Percentiles rank a stretch among this genome's conserved stretches.
These are phyloP conservation scores for Polypedilum vanderplanki DNA, from an alignment of 1,140 invertebrate species.

Conservation along the genomic window DNA sequence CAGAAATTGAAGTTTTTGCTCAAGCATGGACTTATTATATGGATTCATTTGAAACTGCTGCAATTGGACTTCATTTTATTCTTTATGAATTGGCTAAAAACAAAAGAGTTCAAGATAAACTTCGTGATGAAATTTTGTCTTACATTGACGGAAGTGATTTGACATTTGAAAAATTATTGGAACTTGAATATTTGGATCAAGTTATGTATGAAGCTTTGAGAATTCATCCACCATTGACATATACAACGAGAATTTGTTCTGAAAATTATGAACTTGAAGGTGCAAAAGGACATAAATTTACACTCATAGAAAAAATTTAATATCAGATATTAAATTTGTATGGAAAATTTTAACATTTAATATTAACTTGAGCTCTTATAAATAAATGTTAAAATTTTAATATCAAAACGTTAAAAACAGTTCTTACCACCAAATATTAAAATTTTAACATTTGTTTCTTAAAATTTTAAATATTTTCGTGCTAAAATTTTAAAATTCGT, in stretches of 20 bases:
- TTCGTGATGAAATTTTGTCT: constrained; percentile 29
- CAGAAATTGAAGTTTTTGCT: constrained; percentile 33
- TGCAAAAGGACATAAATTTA: constrained; percentile 30
- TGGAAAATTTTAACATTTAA: too few relatives aligned
- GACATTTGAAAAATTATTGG: constrained; percentile 36
- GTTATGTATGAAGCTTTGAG: constrained; percentile 36
- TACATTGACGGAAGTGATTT: constrained; percentile 30
- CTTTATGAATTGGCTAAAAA: constrained; percentile 44
- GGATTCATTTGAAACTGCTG: constrained; percentile 41
- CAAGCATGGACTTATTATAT: constrained; percentile 38
- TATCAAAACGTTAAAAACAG: too few relatives aligned
- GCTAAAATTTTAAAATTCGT: too few relatives aligned
- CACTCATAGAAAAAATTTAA: too few relatives aligned
- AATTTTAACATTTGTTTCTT: too few relatives aligned
- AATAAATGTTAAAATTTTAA: too few relatives aligned
- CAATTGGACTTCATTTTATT: constrained; percentile 33
- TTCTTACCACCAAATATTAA: too few relatives aligned
- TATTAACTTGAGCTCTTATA: too few relatives aligned
- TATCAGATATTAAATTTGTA: too few relatives aligned
- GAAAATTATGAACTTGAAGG: constrained; percentile 30
- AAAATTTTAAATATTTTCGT: too few relatives aligned
- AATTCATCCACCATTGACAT: not conserved
- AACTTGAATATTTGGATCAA: constrained; percentile 39
- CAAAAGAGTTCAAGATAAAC: not conserved
- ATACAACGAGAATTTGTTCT: constrained; percentile 30